A percentile compares a stretch with the other conserved stretches of the same genome.
phyloP scores from a whole-genome alignment of 2,888 invertebrate species.

The Lapara coniferarum region DNA sequence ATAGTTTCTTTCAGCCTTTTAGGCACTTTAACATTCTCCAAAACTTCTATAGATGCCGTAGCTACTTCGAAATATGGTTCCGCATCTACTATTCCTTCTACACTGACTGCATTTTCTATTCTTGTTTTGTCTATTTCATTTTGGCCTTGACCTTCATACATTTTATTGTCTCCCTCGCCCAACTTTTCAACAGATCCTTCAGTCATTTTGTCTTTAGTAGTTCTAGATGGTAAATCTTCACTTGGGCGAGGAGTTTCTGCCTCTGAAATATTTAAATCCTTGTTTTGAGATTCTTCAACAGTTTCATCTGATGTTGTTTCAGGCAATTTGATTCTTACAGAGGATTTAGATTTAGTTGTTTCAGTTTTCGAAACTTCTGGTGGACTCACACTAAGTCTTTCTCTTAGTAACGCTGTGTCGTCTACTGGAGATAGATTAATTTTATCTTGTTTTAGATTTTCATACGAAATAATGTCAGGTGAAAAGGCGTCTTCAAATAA shows the following conservation, averaged over 20 bases:
- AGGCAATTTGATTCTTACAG: slow-evolving; percentile 8
- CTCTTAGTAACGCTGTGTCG: neutral
- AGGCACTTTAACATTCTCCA: neutral
- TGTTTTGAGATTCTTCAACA: neutral
- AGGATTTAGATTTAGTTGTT: neutral
- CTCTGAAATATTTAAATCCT: too few relatives aligned
- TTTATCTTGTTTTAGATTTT: neutral
- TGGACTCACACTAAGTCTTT: neutral
- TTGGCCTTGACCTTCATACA: neutral
- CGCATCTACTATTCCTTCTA: neutral
- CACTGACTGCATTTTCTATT: neutral
- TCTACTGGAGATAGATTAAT: neutral
- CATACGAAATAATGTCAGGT: neutral
- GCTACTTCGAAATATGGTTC: neutral
- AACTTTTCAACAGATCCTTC: neutral
- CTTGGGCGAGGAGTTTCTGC: neutral
- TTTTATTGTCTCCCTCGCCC: slow-evolving; percentile 4
- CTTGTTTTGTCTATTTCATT: neutral
- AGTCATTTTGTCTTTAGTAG: neutral
- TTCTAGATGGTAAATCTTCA: neutral
- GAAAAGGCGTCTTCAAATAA: neutral
- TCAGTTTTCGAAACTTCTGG: neutral
- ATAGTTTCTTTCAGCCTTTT: neutral
- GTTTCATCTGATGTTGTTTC: neutral
- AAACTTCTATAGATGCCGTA: neutral